These are phyloP conservation scores for Rallus limicola DNA, from an alignment of 2,113 vertebrate species.

Conservation along the genomic window DNA sequence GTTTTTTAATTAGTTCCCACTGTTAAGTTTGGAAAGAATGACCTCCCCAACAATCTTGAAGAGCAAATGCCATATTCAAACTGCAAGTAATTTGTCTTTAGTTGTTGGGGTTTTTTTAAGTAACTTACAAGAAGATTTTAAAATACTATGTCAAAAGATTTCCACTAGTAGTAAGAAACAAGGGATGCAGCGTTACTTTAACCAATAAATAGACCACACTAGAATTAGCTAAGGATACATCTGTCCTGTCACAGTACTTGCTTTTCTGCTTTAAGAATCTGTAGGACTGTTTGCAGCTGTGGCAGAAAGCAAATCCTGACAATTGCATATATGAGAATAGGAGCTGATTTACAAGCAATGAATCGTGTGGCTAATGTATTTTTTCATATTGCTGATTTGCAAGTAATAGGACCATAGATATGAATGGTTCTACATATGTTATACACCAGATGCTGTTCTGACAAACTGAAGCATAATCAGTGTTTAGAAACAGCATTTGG, in stretches of 20 bases:
- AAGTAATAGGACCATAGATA: background rate
- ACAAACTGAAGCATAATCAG: background rate
- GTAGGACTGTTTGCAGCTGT: background rate
- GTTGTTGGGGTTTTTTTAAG: background rate
- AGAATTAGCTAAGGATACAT: background rate
- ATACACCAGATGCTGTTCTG: background rate
- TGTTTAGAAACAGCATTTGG: background rate
- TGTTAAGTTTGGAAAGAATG: background rate
- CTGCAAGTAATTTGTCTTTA: background rate
- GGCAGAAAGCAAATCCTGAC: background rate
- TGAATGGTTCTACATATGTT: background rate
- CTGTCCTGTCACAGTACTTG: background rate
- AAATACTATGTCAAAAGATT: background rate
- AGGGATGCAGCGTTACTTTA: background rate
- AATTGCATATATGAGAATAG: background rate
- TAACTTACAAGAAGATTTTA: background rate
- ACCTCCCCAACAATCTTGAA: background rate
- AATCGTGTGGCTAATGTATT: background rate
- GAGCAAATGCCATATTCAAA: background rate
- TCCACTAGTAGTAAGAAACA: background rate
- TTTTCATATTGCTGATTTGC: background rate
- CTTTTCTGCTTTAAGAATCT: background rate
- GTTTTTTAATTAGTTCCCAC: background rate
- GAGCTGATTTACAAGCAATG: background rate
- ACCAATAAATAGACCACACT: background rate